Evolutionary conservation across 2,888 invertebrate genomes (phyloP).

Genomic region (Eupithecia inturbata): DNA sequence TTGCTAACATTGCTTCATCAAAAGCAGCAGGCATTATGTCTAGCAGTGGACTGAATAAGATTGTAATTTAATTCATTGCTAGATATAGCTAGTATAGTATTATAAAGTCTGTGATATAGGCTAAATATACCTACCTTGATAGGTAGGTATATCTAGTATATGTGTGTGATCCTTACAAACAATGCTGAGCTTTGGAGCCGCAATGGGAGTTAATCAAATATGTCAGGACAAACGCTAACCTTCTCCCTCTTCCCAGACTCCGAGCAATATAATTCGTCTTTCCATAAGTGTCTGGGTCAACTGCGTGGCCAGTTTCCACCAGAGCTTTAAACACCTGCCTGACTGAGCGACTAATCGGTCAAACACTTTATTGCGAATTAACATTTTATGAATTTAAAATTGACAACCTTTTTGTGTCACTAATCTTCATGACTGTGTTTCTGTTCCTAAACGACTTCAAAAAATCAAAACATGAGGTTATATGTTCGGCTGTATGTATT

Average conservation of each 20-base stretch:
- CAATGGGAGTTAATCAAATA: not conserved
- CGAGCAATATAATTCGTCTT: not conserved
- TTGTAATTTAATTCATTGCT: not conserved
- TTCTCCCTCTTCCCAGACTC: not conserved
- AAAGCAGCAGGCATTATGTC: not conserved
- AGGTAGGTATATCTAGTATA: too few relatives aligned
- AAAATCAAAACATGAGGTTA: too few relatives aligned
- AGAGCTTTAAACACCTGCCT: not conserved
- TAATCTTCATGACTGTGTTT: too few relatives aligned
- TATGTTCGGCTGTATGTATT: too few relatives aligned
- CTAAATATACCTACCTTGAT: too few relatives aligned
- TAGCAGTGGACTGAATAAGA: not conserved
- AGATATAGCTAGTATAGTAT: too few relatives aligned
- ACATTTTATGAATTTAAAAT: too few relatives aligned
- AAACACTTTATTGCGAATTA: not conserved
- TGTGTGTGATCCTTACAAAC: too few relatives aligned
- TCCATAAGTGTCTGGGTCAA: not conserved
- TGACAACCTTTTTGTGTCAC: too few relatives aligned
- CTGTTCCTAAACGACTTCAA: too few relatives aligned
- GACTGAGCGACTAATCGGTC: not conserved
- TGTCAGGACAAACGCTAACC: not conserved
- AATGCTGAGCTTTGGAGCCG: too few relatives aligned
- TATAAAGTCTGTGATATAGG: too few relatives aligned
- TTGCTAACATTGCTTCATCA: not conserved
- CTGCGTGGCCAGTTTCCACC: not conserved